These are phyloP conservation scores for Hyles vespertilio DNA, from an alignment of 1,140 invertebrate genomes.

Conservation along the genomic window DNA sequence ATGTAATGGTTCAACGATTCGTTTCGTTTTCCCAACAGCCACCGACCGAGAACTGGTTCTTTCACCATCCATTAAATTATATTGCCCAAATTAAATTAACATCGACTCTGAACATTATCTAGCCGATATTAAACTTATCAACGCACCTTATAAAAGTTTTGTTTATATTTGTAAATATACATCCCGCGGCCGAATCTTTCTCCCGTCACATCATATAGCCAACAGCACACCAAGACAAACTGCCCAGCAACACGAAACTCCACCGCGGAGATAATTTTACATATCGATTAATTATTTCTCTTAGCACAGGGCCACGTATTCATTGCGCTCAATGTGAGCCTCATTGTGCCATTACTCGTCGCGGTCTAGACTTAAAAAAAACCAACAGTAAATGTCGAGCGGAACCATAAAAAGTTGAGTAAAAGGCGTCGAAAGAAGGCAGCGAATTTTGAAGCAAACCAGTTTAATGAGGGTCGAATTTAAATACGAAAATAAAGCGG, in stretches of 20 bases:
- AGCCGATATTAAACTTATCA: slow-evolving; percentile 20
- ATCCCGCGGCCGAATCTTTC: no score
- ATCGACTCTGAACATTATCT: slow-evolving; percentile 37
- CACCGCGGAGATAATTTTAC: not conserved
- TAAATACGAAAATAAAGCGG: slow-evolving; percentile 73
- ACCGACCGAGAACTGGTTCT: slow-evolving; percentile 39
- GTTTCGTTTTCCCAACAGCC: slow-evolving; percentile 35
- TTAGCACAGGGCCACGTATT: slow-evolving; percentile 43
- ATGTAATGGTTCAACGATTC: slow-evolving; percentile 47
- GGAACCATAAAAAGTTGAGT: slow-evolving; percentile 74
- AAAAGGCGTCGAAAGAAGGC: slow-evolving; percentile 74
- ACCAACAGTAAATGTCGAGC: slow-evolving; percentile 70
- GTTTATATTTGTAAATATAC: not conserved
- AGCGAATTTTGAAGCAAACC: slow-evolving; percentile 73
- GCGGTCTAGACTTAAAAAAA: slow-evolving; percentile 56
- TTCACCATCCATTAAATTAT: slow-evolving; percentile 42
- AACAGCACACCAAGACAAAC: not conserved
- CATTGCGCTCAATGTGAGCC: slow-evolving; percentile 42
- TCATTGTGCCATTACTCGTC: slow-evolving; percentile 43
- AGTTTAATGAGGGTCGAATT: slow-evolving; percentile 75
- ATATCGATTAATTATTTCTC: slow-evolving; percentile 3
- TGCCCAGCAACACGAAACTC: not conserved
- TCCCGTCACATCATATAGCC: no score
- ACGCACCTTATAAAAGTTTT: slow-evolving; percentile 9
- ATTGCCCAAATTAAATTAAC: slow-evolving; percentile 50